Conservation (phyloP, 2,888 invertebrate genomes). For the Galerucella calmariensis region DNA sequence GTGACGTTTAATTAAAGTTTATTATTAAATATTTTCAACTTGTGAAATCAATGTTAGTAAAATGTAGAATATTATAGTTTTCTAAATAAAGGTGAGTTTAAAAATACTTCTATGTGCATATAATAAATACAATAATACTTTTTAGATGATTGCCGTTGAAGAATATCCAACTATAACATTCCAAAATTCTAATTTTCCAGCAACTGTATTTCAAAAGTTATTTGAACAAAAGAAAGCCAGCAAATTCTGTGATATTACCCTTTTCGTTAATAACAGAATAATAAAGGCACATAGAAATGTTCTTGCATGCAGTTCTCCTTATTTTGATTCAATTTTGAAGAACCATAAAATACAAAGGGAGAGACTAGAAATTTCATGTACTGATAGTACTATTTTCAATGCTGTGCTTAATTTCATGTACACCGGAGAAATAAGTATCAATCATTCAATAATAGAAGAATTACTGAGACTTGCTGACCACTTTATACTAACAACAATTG, state of each 20-base stretch:
- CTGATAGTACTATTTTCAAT: conserved; percentile 70
- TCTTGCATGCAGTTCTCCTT: conserved; percentile 73
- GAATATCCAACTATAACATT: conserved; percentile 62
- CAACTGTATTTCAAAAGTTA: conserved; percentile 61
- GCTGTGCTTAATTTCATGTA: conserved; percentile 74
- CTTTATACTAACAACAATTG: conserved; percentile 71
- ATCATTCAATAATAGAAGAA: conserved; percentile 71
- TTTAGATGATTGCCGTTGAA: conserved; percentile 58
- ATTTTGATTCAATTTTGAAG: conserved; percentile 72
- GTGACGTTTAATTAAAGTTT: conserved; percentile 8
- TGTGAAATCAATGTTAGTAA: background rate
- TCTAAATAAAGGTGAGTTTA: background rate
- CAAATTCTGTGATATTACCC: conserved; percentile 71
- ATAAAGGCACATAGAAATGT: conserved; percentile 73
- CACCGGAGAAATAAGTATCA: conserved; percentile 71
- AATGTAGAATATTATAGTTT: conserved; percentile 9
- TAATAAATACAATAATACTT: conserved; percentile 14
- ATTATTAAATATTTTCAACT: background rate
- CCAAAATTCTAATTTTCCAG: conserved; percentile 60
- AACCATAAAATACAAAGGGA: conserved; percentile 68
- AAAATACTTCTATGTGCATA: background rate
- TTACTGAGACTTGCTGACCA: conserved; percentile 72
- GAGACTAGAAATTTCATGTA: conserved; percentile 69
- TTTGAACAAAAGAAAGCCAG: conserved; percentile 68
- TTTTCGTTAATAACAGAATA: conserved; percentile 70